Base-by-base conservation (phyloP, 2,113 vertebrate species). In the Muntiacus muntjak region DNA sequence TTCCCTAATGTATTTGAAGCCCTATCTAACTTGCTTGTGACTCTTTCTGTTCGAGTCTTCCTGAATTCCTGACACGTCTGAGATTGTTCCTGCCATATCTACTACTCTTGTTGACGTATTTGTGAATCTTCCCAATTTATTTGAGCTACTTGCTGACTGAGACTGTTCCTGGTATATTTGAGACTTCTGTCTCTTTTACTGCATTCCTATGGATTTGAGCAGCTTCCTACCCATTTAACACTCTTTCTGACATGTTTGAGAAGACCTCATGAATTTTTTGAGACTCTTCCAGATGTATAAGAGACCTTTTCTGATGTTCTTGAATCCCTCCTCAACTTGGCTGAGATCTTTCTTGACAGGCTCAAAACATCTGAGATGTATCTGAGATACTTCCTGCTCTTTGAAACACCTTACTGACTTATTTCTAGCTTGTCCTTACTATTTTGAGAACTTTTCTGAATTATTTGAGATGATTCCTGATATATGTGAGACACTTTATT, bases 321-420 rank as follows among this genome's bases (percentile, higher is more conserved):
- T 94, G 30, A 67, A 33, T 81, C 47, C 17, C 52, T 86, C 79
- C 67, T 94, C 50, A 45, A 36, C 83, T 64, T 78, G 16, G 30
- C 55, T 50, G 81, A 81, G 58, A 91, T 12, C 45, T 36, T 93
- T 89, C 28, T 9, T 83, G 28, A 74, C 21, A 54, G 54, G 52
- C 30, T 54, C 50, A 30, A 88, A 57, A 84, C 45, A 60, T 74
- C 8, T 76, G 30, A 74, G 23, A 47, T 92, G 36, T 62, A 83
- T 88, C 50, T 83, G 36, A 67, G 55, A 95, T 15, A 57, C 30
- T 40, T 52, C 33, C 26, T 95, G 57, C 36, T 79, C 50, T 85
- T 94, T 67, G 40, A 90, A 91, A 94, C 40, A 84, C 57, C 58
- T 91, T 79, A 90, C 21, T 96, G 43, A 91, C 33, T 60, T 91